Evolutionary conservation across 2,113 vertebrate species (phyloP), one percentile per base, ranked within the genome.

Genomic region (Hiodon alosoides): DNA sequence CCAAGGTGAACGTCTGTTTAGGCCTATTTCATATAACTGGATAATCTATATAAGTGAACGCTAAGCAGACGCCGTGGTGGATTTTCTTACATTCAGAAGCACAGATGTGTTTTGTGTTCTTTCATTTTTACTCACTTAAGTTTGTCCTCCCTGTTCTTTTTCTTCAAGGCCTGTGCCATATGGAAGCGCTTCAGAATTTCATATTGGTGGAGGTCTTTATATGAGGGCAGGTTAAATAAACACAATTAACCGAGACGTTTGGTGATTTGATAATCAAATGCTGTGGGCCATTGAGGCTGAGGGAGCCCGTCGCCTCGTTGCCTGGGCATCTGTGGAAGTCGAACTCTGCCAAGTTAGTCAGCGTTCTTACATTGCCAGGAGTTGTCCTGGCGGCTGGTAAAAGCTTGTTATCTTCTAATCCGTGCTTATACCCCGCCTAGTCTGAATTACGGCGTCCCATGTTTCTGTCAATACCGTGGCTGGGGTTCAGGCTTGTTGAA

Each of bases 1-100:
- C 90, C 89, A 88, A 90, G 87, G 87, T 90, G 81, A 51, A 53
- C 88, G 88, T 86, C 92, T 92, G 87, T 86, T 92, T 92, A 92
- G 86, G 86, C 84, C 83, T 81, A 83, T 80, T 87, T 86, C 90
- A 81, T 90, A 83, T 88, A 72, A 72, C 67, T 52, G 11, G n/a
- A 16, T 76, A 53, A 67, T 76, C 66, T 58, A 61, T 69, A 53
- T 60, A 50, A 10, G 11, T 4, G 62, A 55, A 48, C 52, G 11
- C 16, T 57, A 14, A 55, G 62, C 51, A 17, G 17, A 66, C 31
- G 31, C 31, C 31, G 55, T 11, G 0, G 53, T 55, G 13, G 17
- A 13, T 16, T 47, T 66, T 66, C 31, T 31, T 31, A 31, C 54
- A 66, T 17, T 17, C 4, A 17, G 54, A 31, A 16, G 53, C 6